Base-by-base conservation (phyloP, 2,888 invertebrate species). In the Heliconius aoede region DNA sequence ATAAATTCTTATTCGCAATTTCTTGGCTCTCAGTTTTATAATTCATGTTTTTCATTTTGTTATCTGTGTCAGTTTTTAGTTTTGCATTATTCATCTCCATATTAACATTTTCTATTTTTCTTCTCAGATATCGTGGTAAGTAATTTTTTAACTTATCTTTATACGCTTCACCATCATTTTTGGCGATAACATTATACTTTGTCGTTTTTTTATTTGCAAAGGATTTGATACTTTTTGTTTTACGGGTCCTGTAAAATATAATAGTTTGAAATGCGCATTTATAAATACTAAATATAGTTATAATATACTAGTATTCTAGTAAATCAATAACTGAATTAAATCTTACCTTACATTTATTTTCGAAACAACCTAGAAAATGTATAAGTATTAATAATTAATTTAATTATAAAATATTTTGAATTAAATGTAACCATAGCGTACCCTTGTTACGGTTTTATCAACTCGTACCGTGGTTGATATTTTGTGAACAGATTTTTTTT, bases 301-400 rank as follows among this genome's bases (percentile, higher is more conserved):
- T 51, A 1, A 40, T 40, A 40, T 51, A 21, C 9, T 55, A 55
- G 8, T 24, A n/a, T 71, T 67, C 2, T 13, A 60, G 26, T 7
- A 0, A 2, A 58, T 3, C 9, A 58, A 58, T 26, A 26, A 60
- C n/a, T 55, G n/a, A 26, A 26, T 60, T 7, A 60, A 65, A 51
- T 77, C 84, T 80, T 85, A 90, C 91, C 88, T 87, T 67, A 84
- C 76, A 28, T 79, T 76, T 67, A 86, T 80, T 80, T 89, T 91
- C 3, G 88, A 85, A 24, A 86, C 77, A 60, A 86, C 87, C 92
- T 92, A 84, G 46, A 90, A 90, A 67, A 51, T 24, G 9, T 26
- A 32, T 2, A 55, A 58, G 4, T 24, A 74, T 69, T 73, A 77
- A 5, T 28, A 62, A 26, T 36, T 28, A 58, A 65, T 36, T 72